phyloP scores from a whole-genome alignment of 2,797 vertebrate species.

The Pangasius krempfi region DNA sequence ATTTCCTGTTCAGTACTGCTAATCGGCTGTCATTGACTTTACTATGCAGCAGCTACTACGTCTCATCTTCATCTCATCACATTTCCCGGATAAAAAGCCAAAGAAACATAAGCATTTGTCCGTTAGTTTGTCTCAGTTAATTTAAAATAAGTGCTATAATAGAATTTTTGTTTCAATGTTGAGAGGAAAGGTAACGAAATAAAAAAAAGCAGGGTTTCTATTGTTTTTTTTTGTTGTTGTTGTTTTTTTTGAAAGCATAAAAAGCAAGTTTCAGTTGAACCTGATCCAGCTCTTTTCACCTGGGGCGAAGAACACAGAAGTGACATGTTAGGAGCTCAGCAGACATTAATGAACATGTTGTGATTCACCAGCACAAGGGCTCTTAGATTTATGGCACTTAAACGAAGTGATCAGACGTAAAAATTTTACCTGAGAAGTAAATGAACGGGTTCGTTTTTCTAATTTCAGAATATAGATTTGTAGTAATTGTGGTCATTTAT shows the following conservation, averaged over 20 bases:
- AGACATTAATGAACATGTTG: slow-evolving; percentile 19
- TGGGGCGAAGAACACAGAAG: slow-evolving; percentile 41
- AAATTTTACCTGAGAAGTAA: background rate
- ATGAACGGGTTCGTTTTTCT: background rate
- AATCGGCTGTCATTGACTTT: background rate
- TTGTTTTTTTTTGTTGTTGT: background rate
- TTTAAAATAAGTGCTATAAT: background rate
- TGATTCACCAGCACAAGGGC: slow-evolving; percentile 25
- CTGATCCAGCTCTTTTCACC: slow-evolving; percentile 66
- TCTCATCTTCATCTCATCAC: background rate
- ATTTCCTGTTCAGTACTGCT: background rate
- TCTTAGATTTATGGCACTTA: background rate
- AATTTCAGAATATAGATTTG: background rate
- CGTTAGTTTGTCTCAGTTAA: background rate
- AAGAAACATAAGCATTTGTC: background rate
- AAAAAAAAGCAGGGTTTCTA: background rate
- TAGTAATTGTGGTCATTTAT: background rate
- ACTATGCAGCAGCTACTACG: background rate
- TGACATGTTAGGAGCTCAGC: slow-evolving; percentile 21
- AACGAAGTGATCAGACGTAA: background rate
- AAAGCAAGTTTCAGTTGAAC: slow-evolving; percentile 77
- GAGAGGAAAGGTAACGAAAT: background rate
- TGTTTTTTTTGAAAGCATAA: slow-evolving; percentile 32
- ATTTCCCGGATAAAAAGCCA: background rate
- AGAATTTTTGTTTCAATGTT: background rate